Conservation (phyloP, 1,140 invertebrate species). For the Stegodyphus mimosarum region DNA sequence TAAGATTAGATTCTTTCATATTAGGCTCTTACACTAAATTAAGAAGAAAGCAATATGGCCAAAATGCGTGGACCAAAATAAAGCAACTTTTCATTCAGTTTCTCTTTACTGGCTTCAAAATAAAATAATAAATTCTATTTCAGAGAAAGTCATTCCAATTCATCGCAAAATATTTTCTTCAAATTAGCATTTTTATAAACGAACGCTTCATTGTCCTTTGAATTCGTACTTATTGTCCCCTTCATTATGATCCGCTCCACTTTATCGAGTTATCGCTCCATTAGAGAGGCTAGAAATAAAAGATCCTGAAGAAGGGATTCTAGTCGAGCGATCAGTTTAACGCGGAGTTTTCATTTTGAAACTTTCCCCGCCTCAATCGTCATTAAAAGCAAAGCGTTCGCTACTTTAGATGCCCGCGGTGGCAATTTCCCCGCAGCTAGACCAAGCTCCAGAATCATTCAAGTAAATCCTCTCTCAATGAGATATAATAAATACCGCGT, state of each 20-base stretch:
- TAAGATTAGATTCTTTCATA: no score
- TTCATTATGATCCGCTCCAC: no score
- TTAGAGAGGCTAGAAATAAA: not conserved
- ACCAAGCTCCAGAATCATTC: constrained; percentile 38
- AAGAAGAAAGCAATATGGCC: no score
- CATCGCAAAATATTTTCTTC: no score
- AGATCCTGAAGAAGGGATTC: not conserved
- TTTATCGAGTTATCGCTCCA: no score
- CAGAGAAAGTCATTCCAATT: not conserved
- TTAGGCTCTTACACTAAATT: no score
- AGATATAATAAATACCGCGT: constrained; percentile 58
- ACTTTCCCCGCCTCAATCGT: constrained; percentile 6
- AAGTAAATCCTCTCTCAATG: constrained; percentile 54
- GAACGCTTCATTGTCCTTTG: no score
- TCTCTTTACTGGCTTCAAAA: not conserved
- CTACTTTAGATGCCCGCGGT: constrained; percentile 46
- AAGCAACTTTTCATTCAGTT: no score
- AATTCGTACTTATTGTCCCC: no score
- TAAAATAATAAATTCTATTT: not conserved
- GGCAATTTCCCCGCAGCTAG: constrained; percentile 36
- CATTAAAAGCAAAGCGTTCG: constrained; percentile 42
- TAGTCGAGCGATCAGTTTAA: constrained; percentile 7
- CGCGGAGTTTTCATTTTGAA: constrained; percentile 24
- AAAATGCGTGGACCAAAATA: no score
- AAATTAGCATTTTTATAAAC: no score